Evolutionary conservation across 2,888 invertebrate genomes (phyloP).

Genomic region (Thereva unica): DNA sequence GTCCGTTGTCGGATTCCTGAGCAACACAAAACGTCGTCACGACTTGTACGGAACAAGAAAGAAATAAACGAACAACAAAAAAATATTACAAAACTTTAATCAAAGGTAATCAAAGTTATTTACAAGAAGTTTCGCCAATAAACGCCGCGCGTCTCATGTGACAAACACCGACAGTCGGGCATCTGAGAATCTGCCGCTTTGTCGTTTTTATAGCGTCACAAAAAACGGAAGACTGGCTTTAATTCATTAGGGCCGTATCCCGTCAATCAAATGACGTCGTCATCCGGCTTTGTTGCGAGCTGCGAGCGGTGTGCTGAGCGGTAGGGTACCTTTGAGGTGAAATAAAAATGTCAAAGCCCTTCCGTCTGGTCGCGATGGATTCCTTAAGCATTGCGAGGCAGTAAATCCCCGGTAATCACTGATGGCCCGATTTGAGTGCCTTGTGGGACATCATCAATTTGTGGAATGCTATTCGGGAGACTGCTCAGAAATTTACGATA

Average conservation of each 20-base stretch:
- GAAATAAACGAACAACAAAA: constrained; percentile 12
- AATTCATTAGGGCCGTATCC: constrained; percentile 23
- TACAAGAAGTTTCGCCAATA: constrained; percentile 24
- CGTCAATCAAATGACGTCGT: constrained; percentile 25
- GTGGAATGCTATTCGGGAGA: constrained; percentile 1
- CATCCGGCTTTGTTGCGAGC: background rate
- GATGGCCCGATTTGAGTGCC: background rate
- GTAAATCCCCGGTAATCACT: no score
- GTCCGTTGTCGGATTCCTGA: background rate
- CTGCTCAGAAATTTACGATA: constrained; percentile 35
- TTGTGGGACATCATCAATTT: constrained; percentile 3
- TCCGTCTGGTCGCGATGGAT: constrained; percentile 1
- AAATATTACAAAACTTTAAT: background rate
- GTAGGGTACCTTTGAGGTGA: background rate
- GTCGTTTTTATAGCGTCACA: background rate
- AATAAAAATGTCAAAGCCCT: constrained; percentile 4
- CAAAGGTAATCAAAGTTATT: constrained; percentile 10
- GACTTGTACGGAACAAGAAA: constrained; percentile 1
- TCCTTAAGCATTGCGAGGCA: no score
- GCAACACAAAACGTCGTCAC: background rate
- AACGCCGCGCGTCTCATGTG: constrained; percentile 18
- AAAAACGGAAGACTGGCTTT: constrained; percentile 9
- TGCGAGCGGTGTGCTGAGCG: no score
- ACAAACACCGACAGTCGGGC: constrained; percentile 11
- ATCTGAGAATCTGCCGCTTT: constrained; percentile 6